Conservation (phyloP, 2,113 vertebrate genomes). For the Hemichromis elongatus region DNA sequence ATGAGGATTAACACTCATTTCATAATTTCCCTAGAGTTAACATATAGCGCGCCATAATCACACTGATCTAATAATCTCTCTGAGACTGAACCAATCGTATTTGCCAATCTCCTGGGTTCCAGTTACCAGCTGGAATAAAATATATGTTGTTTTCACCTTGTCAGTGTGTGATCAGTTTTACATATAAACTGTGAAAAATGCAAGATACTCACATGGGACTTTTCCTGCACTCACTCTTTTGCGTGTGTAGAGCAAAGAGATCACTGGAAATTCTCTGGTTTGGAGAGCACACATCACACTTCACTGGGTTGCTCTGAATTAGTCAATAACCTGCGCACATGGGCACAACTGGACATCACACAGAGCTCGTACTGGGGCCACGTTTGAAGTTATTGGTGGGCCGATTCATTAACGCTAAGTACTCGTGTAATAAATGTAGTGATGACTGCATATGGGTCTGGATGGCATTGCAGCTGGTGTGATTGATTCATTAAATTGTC, state of each 20-base stretch:
- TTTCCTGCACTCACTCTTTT: background rate
- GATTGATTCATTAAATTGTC: background rate
- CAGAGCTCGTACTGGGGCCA: background rate
- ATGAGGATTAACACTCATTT: constrained; percentile 38
- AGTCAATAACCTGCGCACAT: background rate
- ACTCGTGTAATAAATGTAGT: background rate
- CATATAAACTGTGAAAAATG: background rate
- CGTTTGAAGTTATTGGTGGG: background rate
- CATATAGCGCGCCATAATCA: background rate
- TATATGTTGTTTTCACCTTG: background rate
- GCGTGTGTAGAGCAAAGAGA: background rate
- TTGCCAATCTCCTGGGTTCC: background rate
- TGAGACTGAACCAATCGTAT: background rate
- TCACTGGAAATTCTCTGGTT: background rate
- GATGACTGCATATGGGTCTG: background rate
- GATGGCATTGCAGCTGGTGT: background rate
- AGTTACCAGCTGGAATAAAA: background rate
- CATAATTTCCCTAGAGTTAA: constrained; percentile 13
- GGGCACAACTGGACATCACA: background rate
- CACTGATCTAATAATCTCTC: constrained; percentile 17
- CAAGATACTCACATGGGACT: background rate
- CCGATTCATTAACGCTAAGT: background rate
- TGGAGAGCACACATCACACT: background rate
- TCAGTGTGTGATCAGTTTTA: background rate
- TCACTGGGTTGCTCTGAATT: background rate